phyloP scores from a whole-genome alignment of 2,797 vertebrate genomes.

The Enteromius fasciolatus region DNA sequence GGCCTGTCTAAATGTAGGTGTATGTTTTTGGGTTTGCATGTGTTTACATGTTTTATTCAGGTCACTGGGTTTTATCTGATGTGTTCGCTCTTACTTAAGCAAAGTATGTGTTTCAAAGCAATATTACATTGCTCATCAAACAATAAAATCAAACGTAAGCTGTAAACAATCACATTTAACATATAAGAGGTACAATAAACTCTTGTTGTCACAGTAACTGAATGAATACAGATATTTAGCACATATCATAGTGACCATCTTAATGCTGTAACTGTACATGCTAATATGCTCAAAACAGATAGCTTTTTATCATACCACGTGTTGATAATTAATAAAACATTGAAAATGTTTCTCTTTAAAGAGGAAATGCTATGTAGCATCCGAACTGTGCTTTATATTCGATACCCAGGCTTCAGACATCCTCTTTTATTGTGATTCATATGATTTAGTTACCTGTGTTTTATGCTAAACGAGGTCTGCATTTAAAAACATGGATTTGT shows the following conservation, averaged over 20 bases:
- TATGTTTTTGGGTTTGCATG: background rate
- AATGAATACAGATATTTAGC: background rate
- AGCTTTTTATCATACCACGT: background rate
- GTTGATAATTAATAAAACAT: constrained; percentile 10
- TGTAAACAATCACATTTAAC: constrained; percentile 21
- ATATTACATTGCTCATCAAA: constrained; percentile 9
- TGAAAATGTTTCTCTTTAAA: background rate
- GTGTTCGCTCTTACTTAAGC: background rate
- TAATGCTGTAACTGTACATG: constrained; percentile 44
- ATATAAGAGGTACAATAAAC: background rate
- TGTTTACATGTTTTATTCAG: constrained; percentile 12
- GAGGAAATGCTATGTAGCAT: constrained; percentile 6
- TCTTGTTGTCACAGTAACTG: background rate
- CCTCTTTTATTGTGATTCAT: constrained; percentile 15
- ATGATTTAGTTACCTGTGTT: background rate
- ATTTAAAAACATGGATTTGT: background rate
- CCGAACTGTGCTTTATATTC: background rate
- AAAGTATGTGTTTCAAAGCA: background rate
- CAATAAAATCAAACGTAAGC: background rate
- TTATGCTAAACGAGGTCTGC: background rate
- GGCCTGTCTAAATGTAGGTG: background rate
- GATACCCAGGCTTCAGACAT: background rate
- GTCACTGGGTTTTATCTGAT: constrained; percentile 27
- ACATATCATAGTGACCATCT: constrained; percentile 6
- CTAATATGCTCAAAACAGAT: constrained; percentile 30